Evolutionary conservation across 2,797 vertebrate genomes (phyloP).

Genomic region (Chrysocyon brachyurus): DNA sequence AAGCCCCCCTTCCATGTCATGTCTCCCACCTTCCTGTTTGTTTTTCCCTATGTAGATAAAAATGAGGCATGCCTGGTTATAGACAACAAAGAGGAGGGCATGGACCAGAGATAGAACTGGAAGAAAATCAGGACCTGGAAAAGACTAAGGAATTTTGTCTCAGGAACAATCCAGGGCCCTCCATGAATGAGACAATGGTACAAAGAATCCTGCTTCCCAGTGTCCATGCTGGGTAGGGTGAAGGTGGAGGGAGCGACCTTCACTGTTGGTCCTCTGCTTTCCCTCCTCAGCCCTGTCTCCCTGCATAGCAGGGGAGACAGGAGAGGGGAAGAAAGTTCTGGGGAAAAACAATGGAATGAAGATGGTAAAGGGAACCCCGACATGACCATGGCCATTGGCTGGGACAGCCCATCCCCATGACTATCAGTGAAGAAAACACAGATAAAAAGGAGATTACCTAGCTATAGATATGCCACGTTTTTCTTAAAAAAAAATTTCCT

Average conservation of each 20-base stretch:
- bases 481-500: neutral
- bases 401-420: neutral
- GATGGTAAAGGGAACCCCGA: neutral
- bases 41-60: neutral
- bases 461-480: neutral
- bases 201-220: neutral
- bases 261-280: neutral
- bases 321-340: neutral
- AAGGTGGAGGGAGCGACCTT: accelerated
- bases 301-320: neutral
- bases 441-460: neutral
- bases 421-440: neutral
- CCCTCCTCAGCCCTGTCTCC: neutral
- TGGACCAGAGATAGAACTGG: neutral
- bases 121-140: neutral
- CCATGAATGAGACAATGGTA: neutral
- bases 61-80: neutral
- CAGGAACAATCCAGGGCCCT: neutral
- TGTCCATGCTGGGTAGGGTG: neutral
- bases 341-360: neutral
- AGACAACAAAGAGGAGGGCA: neutral
- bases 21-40: neutral
- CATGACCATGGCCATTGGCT: too few species aligned
- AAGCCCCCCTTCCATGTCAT: neutral
- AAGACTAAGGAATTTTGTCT: neutral